Percentiles rank a stretch among this genome's conserved stretches.
Conservation (phyloP, 1,140 invertebrate genomes). For the Euschistus heros region DNA sequence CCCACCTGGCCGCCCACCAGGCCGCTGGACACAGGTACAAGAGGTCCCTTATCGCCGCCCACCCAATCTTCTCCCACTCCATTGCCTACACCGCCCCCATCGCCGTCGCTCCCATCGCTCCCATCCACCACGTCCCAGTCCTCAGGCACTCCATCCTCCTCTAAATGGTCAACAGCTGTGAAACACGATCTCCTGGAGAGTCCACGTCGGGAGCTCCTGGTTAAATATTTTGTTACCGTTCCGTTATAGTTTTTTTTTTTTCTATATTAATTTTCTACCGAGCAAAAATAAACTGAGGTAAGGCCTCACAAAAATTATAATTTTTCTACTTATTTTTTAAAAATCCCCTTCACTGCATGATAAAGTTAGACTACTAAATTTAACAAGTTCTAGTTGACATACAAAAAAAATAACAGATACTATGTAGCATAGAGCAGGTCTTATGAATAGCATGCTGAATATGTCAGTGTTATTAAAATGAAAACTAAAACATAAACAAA, state of each 20-base stretch:
- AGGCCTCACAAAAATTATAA: constrained; percentile 5
- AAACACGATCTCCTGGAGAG: constrained; percentile 9
- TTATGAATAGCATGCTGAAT: too few relatives aligned
- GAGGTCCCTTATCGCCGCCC: constrained; percentile 13
- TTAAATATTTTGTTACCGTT: constrained; percentile 7
- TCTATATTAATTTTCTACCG: too few relatives aligned
- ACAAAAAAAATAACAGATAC: too few relatives aligned
- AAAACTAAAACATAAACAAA: too few relatives aligned
- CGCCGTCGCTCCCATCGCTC: constrained; percentile 11
- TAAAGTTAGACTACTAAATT: too few relatives aligned
- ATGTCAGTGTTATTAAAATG: too few relatives aligned
- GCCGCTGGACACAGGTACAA: constrained; percentile 28
- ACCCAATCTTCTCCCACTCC: not conserved
- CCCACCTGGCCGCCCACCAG: constrained; percentile 38
- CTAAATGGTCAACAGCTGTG: not conserved
- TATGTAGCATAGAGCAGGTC: too few relatives aligned
- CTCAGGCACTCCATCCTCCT: constrained; percentile 23
- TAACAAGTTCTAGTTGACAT: too few relatives aligned
- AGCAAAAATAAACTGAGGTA: constrained; percentile 7
- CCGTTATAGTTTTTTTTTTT: too few relatives aligned
- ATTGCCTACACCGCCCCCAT: not conserved
- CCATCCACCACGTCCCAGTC: constrained; percentile 19
- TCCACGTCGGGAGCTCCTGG: constrained; percentile 1
- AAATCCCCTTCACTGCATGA: not conserved
- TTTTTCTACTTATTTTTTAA: not conserved